Percentiles rank a stretch among this genome's conserved stretches.
These are phyloP conservation scores for Ammospiza maritima DNA, from an alignment of 2,797 vertebrate species.

Conservation along the genomic window DNA sequence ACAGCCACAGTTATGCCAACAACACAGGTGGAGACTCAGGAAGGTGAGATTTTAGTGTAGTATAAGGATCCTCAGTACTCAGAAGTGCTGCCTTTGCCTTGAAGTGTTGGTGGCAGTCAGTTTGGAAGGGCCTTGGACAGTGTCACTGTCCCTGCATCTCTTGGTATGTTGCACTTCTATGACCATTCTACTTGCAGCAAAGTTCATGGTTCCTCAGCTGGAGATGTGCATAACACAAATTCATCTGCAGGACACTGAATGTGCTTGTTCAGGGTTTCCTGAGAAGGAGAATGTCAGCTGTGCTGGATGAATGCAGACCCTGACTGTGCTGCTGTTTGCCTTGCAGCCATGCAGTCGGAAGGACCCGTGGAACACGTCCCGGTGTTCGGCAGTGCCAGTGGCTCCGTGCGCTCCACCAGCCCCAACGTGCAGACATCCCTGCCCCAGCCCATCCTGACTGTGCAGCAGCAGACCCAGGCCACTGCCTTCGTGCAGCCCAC, in stretches of 20 bases:
- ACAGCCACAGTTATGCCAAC: constrained; percentile 99
- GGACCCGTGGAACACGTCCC: constrained; percentile 93
- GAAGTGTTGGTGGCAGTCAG: background rate
- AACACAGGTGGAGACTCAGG: constrained; percentile 95
- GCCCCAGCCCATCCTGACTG: constrained; percentile 86
- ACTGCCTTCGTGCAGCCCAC: constrained; percentile 98
- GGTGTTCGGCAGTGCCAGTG: constrained; percentile 92
- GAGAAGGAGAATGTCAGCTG: background rate
- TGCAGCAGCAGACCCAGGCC: constrained; percentile 91
- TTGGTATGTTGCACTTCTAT: background rate
- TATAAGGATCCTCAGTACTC: background rate
- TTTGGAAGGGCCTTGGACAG: background rate
- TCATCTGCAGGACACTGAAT: background rate
- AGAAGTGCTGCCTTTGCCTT: background rate
- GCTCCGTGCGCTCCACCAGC: constrained; percentile 96
- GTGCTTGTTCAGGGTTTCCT: background rate
- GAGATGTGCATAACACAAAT: background rate
- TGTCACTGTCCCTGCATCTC: background rate
- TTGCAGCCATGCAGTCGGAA: constrained; percentile 91
- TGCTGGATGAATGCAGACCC: background rate
- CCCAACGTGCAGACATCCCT: constrained; percentile 93
- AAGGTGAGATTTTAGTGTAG: constrained; percentile 80
- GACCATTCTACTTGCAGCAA: background rate
- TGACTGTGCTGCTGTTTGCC: background rate
- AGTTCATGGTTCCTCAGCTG: background rate